Base-by-base conservation (phyloP, 1,140 invertebrate genomes). In the Ditylenchus dipsaci region DNA sequence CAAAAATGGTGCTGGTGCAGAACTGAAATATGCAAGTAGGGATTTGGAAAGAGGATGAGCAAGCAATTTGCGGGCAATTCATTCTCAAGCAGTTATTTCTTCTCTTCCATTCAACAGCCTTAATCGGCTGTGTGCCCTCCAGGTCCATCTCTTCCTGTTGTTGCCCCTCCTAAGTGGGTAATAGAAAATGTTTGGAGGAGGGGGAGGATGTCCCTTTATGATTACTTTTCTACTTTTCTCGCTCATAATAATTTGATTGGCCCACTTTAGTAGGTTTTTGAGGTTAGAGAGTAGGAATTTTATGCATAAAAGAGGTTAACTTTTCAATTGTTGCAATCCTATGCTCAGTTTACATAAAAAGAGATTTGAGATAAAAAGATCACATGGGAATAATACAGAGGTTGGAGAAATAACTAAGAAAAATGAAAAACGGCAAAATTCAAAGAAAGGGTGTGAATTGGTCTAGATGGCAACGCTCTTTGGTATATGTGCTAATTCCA, bases 221-320 rank as follows among this genome's bases (percentile, higher is more conserved):
- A 67, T 69, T 69, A 69, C 29, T 66, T 42, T 30, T 53, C 47
- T n/a, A n/a, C 29, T 30, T 26, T 27, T 17, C 26, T 68, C 29
- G n/a, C 42, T 69, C 68, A 70, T 70, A 70, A 70, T 70, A 70
- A 70, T 70, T 70, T 70, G 68, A 70, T 70, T 70, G 68, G 68
- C 68, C 68, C 68, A 70, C 68, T 70, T 70, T 70, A 64, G 33
- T n/a, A n/a, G 33, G 33, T 38, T 11, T 38, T n/a, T n/a, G n/a
- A n/a, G n/a, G n/a, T n/a, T 38, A 38, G 11, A 11, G 33, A 3
- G 33, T 5, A 38, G 11, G 33, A 38, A 38, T 38, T 38, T 3
- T 38, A 11, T 5, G 33, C 33, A 38, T 38, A 38, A 38, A 38
- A 38, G 33, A 38, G 11, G 3, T 38, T 38, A 38, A 38, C 33